Percentiles rank a stretch among this genome's conserved stretches.
Evolutionary conservation across 1,140 invertebrate genomes (phyloP).

Genomic region (Condylostylus longicornis): DNA sequence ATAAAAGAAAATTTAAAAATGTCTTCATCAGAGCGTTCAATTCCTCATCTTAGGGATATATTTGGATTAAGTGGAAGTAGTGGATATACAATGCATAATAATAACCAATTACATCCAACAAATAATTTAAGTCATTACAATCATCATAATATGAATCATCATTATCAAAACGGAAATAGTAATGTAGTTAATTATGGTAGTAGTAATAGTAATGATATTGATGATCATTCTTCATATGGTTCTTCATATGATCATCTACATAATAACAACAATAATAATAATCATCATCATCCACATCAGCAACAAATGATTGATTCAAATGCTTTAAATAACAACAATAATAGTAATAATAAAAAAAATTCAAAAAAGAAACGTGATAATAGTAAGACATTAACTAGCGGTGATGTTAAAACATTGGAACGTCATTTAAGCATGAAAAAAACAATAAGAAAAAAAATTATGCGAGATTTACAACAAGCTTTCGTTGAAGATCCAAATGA

Average conservation of each 20-base stretch:
- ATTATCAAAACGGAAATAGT: too few species aligned
- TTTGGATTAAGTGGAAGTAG: constrained; percentile 49
- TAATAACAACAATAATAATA: constrained; percentile 7
- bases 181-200: too few species aligned
- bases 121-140: too few species aligned
- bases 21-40: constrained; percentile 43
- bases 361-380: constrained; percentile 44
- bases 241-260: constrained; percentile 12
- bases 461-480: constrained; percentile 61
- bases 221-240: too few species aligned
- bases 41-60: constrained; percentile 51
- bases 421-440: constrained; percentile 75
- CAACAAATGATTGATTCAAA: neutral
- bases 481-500: constrained; percentile 60
- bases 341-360: constrained; percentile 33
- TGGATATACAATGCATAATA: constrained; percentile 24
- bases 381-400: constrained; percentile 44
- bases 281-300: neutral
- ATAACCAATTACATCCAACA: too few species aligned
- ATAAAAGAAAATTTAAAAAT: constrained; percentile 13
- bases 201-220: too few species aligned
- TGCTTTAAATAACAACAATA: neutral
- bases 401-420: constrained; percentile 60
- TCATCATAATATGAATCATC: too few species aligned
- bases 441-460: constrained; percentile 70